Base-by-base conservation (phyloP, 2,113 vertebrate genomes). In the Phrynosoma blainvillii region DNA sequence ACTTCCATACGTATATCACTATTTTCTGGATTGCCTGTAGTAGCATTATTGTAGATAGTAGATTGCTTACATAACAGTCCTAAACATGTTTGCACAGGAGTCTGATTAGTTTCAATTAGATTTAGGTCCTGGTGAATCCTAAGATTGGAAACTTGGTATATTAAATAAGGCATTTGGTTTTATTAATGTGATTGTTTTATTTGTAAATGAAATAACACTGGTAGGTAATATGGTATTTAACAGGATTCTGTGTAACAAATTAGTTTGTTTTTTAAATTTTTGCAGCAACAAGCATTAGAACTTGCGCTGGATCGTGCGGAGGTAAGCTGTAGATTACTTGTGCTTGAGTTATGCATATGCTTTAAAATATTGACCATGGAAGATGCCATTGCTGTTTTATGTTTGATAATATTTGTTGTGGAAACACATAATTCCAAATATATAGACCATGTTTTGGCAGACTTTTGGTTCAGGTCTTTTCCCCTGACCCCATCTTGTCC, bases 221-320 rank as follows among this genome's bases (percentile, higher is more conserved):
- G 14, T 79, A 14, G 8, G 14, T 79, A 14, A 54, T 68, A 56
- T 85, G 79, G 79, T 75, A 62, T 59, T 62, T 62, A n/a, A 30
- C 23, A 71, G 68, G 25, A 27, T 1, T 47, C 4, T 71, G 12
- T 86, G 85, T 74, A 88, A 87, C 84, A 14, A 65, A 6, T 78
- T 91, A 2, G 2, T 75, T 75, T 30, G 4, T 36, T 75, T 92
- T 82, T 54, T 91, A 87, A 96, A 91, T 92, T 94, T 89, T 96
- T 96, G 32, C 94, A 99, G 99, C 98, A 99, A 92, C 98, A 99
- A 96, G 97, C 98, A 96, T 97, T 99, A 96, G 99, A 99, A 97
- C 96, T 98, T 97, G 99, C 98, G 96, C 96, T 99, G 97, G 99
- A 99, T 96, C 98, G 98, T 96, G 98, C 99, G 42, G 99, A 99